Evolutionary conservation across 2,113 vertebrate species (phyloP).

Genomic region (Callithrix jacchus): DNA sequence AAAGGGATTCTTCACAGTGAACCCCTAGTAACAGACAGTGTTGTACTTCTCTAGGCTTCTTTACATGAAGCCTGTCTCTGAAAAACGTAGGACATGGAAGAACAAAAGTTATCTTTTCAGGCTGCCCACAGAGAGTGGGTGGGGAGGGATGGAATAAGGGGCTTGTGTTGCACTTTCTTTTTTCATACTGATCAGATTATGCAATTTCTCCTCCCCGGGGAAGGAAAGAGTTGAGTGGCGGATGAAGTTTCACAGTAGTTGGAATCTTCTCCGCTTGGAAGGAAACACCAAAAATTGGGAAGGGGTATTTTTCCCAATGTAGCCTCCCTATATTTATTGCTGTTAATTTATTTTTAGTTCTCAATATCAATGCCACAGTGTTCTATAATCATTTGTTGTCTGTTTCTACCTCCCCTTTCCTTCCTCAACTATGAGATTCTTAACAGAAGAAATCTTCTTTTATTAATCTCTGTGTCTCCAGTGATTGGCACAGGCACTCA

Average conservation of each 20-base stretch:
- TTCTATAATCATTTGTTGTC: slow-evolving; percentile 13
- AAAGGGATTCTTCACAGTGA: not conserved
- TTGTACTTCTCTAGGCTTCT: not conserved
- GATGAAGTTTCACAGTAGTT: not conserved
- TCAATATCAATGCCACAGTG: not conserved
- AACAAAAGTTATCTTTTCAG: not conserved
- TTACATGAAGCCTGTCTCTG: not conserved
- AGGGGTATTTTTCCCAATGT: not conserved
- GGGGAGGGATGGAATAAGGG: not conserved
- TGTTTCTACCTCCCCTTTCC: slow-evolving; percentile 1
- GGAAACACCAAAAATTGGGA: not conserved
- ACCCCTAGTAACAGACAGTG: not conserved
- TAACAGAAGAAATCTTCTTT: slow-evolving; percentile 19
- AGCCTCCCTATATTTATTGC: not conserved
- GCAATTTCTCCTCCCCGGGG: not conserved
- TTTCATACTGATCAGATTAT: not conserved
- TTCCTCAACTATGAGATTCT: not conserved
- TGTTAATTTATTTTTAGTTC: not conserved
- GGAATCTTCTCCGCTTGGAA: not conserved
- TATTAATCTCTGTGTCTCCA: slow-evolving; percentile 12
- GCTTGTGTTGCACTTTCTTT: not conserved
- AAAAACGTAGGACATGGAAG: not conserved
- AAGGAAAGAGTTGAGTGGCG: not conserved
- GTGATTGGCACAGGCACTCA: not conserved
- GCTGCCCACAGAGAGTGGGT: not conserved